Percentiles rank a stretch among this genome's conserved stretches.
phyloP scores from a whole-genome alignment of 2,113 vertebrate species.

The Hippocampus comes region DNA sequence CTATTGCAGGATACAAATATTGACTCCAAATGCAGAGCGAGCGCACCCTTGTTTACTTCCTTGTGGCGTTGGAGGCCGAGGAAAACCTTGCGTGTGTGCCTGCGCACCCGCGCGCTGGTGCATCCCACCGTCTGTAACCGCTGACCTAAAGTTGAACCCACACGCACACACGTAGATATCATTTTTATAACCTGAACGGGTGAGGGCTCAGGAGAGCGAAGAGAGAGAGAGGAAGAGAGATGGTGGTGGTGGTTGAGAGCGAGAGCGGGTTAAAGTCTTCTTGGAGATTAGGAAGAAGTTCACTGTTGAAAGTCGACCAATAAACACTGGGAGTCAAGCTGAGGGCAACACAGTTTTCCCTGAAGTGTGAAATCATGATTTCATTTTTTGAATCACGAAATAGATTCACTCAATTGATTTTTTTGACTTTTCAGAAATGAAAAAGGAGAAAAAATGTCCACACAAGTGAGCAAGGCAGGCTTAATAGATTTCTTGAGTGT shows the following conservation, averaged over 20 bases:
- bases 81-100: conserved; percentile 63
- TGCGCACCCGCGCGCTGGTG: conserved; percentile 5
- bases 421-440: neutral
- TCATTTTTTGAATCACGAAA: neutral
- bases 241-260: conserved; percentile 15
- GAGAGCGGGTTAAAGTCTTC: conserved; percentile 57
- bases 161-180: conserved; percentile 46
- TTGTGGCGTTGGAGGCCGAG: conserved; percentile 36
- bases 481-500: too few species aligned
- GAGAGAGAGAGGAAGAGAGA: conserved; percentile 15
- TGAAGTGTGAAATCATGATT: neutral
- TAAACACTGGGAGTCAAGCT: conserved; percentile 4
- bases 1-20: conserved; percentile 65
- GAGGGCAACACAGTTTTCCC: neutral
- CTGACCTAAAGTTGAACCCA: conserved; percentile 84
- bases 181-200: conserved; percentile 60
- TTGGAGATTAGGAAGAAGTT: conserved; percentile 18
- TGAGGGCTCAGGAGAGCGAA: neutral
- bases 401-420: neutral
- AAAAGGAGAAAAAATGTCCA: neutral
- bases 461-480: neutral
- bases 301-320: neutral
- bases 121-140: conserved; percentile 23
- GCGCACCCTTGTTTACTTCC: conserved; percentile 67
- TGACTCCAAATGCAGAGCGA: conserved; percentile 29